phyloP scores from a whole-genome alignment of 2,113 vertebrate species.

The Eira barbara region DNA sequence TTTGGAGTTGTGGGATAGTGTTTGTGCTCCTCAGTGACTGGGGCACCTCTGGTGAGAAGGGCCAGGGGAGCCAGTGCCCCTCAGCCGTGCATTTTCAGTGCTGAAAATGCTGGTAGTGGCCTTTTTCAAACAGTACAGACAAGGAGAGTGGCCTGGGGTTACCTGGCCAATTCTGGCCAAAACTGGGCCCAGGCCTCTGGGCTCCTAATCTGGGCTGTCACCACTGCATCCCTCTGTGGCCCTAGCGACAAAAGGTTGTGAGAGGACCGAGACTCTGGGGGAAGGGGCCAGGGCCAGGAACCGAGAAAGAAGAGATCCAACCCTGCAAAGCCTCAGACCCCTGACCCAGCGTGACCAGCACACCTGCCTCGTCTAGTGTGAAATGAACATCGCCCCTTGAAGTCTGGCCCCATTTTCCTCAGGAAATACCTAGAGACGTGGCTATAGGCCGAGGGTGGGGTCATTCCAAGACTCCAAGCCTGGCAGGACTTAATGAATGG shows the following conservation, averaged over 20 bases:
- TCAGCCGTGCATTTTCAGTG: not conserved
- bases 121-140: not conserved
- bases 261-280: not conserved
- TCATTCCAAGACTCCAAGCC: accelerated
- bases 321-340: not conserved
- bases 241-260: not conserved
- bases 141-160: not conserved
- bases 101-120: not conserved
- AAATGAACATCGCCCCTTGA: not conserved
- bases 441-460: not conserved
- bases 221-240: not conserved
- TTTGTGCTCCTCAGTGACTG: not conserved
- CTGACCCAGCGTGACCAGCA: not conserved
- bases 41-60: not conserved
- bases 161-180: accelerated
- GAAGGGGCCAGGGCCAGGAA: not conserved
- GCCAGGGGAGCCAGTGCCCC: not conserved
- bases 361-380: not conserved
- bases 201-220: not conserved
- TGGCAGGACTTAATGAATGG: not conserved
- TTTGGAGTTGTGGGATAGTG: not conserved
- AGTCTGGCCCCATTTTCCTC: not conserved
- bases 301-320: not conserved
- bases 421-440: not conserved
- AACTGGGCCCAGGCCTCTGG: not conserved